These are phyloP conservation scores for Odontesthes bonariensis DNA, from an alignment of 2,113 vertebrate genomes.

Conservation along the genomic window DNA sequence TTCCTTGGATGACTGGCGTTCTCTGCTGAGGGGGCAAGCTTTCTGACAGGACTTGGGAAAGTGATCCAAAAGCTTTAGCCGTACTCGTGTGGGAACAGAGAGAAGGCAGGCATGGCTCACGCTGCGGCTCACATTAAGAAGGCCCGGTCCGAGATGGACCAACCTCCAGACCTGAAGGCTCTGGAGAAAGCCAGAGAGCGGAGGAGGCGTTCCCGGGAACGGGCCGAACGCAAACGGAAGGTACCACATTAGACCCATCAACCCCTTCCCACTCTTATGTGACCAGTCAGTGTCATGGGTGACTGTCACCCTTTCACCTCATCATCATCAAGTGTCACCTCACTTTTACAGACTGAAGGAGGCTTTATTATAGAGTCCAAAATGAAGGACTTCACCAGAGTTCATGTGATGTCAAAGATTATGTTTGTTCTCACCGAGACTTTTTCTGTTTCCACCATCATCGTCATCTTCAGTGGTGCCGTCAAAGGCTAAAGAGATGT, in stretches of 20 bases:
- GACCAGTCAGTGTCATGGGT: not conserved
- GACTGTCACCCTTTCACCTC: constrained; percentile 23
- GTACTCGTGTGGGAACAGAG: constrained; percentile 16
- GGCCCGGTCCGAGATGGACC: constrained; percentile 92
- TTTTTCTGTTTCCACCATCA: constrained; percentile 6
- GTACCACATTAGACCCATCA: constrained; percentile 79
- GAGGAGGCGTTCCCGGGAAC: constrained; percentile 90
- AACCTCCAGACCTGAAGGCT: constrained; percentile 83
- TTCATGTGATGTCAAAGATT: not conserved
- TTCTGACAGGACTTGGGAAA: constrained; percentile 23
- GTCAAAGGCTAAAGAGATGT: not conserved
- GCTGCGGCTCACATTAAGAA: constrained; percentile 98
- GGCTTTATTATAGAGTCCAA: not conserved
- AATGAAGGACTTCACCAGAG: not conserved
- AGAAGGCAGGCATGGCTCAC: constrained; percentile 89
- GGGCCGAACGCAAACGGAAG: constrained; percentile 95
- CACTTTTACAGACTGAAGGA: not conserved
- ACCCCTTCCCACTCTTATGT: not conserved
- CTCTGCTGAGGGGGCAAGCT: not conserved
- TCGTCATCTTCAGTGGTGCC: not conserved
- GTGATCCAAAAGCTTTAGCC: constrained; percentile 27
- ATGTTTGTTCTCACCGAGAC: not conserved
- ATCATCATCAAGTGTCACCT: constrained; percentile 31
- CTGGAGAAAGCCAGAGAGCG: constrained; percentile 92
- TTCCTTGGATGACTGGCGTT: not conserved